A percentile compares a stretch with the other conserved stretches of the same genome.
These are phyloP conservation scores for Hirundo rustica DNA, from an alignment of 2,797 vertebrate species.

Conservation along the genomic window DNA sequence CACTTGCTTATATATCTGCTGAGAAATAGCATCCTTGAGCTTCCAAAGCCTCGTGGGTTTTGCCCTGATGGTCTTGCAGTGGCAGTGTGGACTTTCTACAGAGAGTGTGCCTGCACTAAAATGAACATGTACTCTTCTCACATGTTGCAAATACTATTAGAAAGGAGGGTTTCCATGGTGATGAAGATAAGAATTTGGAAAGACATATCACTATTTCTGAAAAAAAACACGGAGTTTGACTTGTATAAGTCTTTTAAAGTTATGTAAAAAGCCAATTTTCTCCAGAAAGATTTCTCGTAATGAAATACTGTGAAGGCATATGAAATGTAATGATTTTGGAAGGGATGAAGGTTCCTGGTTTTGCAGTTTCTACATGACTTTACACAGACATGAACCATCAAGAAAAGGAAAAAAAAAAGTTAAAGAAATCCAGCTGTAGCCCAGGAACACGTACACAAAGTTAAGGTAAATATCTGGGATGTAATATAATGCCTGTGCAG, in stretches of 20 bases:
- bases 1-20: not conserved
- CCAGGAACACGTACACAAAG: not conserved
- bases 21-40: not conserved
- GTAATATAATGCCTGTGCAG: not conserved
- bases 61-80: not conserved
- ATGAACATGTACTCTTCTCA: not conserved
- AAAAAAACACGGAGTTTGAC: not conserved
- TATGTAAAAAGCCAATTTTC: not conserved
- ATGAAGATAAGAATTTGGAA: constrained; percentile 24
- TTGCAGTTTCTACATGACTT: not conserved
- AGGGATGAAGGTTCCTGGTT: not conserved
- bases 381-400: not conserved
- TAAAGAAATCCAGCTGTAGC: not conserved
- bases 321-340: not conserved
- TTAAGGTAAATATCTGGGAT: not conserved
- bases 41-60: not conserved
- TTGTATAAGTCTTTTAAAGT: not conserved
- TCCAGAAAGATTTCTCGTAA: not conserved
- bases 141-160: not conserved
- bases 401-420: not conserved
- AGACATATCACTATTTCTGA: not conserved
- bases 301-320: not conserved
- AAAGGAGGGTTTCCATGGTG: not conserved
- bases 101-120: not conserved
- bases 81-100: not conserved